Conservation (phyloP, 1,140 invertebrate species). For the Drosophila albomicans region DNA sequence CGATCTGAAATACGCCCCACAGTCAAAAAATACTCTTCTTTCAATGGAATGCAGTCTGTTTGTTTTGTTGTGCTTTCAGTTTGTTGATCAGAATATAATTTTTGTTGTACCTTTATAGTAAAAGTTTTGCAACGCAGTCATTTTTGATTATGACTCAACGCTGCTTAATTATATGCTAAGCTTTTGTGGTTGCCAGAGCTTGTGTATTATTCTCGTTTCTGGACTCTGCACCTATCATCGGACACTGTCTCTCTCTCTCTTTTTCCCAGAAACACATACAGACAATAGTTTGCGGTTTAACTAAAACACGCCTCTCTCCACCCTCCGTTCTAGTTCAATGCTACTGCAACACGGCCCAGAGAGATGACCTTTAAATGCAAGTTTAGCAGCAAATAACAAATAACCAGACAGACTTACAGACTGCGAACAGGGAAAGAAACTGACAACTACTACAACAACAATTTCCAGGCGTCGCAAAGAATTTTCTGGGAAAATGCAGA, state of each 20-base stretch:
- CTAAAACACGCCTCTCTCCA: constrained; percentile 1
- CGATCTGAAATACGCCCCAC: constrained; percentile 7
- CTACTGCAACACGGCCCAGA: constrained; percentile 47
- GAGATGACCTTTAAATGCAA: constrained; percentile 79
- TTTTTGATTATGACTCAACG: constrained; percentile 40
- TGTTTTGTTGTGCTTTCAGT: not conserved
- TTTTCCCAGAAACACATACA: not conserved
- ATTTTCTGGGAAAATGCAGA: constrained; percentile 47
- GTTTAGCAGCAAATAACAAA: constrained; percentile 42
- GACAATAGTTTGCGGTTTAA: constrained; percentile 27
- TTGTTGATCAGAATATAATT: not conserved
- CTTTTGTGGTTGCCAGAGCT: constrained; percentile 8
- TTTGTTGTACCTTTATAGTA: not conserved
- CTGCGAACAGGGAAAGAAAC: constrained; percentile 13
- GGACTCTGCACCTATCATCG: constrained; percentile 1
- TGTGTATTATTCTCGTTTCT: not conserved
- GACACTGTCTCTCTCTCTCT: not conserved
- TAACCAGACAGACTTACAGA: not conserved
- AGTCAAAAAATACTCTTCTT: constrained; percentile 1
- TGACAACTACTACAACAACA: constrained; percentile 9
- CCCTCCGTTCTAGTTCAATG: constrained; percentile 64
- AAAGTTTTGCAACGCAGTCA: constrained; percentile 35
- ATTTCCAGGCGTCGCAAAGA: constrained; percentile 33
- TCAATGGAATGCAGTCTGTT: not conserved
- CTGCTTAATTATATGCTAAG: constrained; percentile 29